phyloP scores from a whole-genome alignment of 2,888 invertebrate species.

The Panopea generosa region DNA sequence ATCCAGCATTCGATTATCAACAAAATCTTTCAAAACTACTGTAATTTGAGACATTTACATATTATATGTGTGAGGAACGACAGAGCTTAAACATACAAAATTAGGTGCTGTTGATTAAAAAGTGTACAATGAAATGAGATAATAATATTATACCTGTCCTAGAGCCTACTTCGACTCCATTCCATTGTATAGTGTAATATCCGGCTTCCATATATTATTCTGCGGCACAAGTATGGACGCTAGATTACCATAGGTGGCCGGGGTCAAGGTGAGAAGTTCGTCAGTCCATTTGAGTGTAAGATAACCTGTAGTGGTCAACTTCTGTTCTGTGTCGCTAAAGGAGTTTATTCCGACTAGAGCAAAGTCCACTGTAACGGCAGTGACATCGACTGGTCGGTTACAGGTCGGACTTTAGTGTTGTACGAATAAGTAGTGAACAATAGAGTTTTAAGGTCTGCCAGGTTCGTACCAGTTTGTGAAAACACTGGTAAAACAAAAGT shows the following conservation, averaged over 20 bases:
- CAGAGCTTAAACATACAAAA: too few relatives aligned
- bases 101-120: too few relatives aligned
- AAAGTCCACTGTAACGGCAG: constrained; percentile 54
- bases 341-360: constrained; percentile 62
- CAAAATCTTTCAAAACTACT: too few relatives aligned
- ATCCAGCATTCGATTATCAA: too few relatives aligned
- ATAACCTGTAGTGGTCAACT: constrained; percentile 57
- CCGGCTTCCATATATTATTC: constrained; percentile 67
- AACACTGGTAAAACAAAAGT: not conserved
- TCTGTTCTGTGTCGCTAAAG: constrained; percentile 60
- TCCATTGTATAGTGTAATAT: constrained; percentile 65
- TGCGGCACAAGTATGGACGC: constrained; percentile 58
- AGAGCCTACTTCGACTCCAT: constrained; percentile 53
- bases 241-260: constrained; percentile 47
- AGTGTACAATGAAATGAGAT: too few relatives aligned
- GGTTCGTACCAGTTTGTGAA: constrained; percentile 40
- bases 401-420: constrained; percentile 64
- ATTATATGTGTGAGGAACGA: too few relatives aligned
- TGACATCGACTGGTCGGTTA: constrained; percentile 46
- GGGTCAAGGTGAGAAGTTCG: constrained; percentile 56
- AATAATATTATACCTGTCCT: too few relatives aligned
- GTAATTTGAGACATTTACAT: too few relatives aligned
- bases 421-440: constrained; percentile 61
- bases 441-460: constrained; percentile 48
- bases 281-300: constrained; percentile 63